Base-by-base conservation (phyloP, 1,140 invertebrate genomes). In the Thaumatotibia leucotreta region DNA sequence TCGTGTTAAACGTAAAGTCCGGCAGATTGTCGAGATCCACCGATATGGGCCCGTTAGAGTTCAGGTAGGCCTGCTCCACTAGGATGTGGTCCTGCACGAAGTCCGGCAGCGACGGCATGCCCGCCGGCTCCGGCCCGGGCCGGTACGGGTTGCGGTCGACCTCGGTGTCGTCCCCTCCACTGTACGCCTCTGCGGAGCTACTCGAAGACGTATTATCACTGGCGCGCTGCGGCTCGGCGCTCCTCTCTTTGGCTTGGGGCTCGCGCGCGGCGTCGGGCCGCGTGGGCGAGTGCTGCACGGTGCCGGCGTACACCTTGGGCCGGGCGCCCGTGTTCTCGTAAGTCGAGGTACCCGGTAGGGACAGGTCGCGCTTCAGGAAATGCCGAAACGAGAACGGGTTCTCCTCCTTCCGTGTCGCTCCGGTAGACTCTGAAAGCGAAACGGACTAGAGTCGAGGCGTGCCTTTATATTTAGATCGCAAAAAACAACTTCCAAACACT, bases 341-440 rank as follows among this genome's bases (percentile, higher is more conserved):
- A 4, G 89, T 91, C 0, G 85, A 86, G 70, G 86, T 88, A 29
- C 89, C 88, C 64, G 90, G 90, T 67, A 91, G 73, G 45, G 90
- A 91, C 22, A 91, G 72, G 65, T 93, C 93, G 65, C 92, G 86
- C 72, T 94, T 94, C 72, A 96, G 80, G 81, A 96, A 96, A 80
- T 96, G 95, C 81, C 96, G 95, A 78, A 97, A 96, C 33, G 96
- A 96, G 83, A 97, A 96, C 1, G 95, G 93, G 83, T 95, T 95
- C 58, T 95, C 95, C 74, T 95, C 95, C 73, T 93, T 92, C 62
- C 92, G 92, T 35, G 90, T 81, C 6, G 84, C 76, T 10, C 92
- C 91, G 67, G 84, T 84, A 17, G 82, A 82, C 75, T 91, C 92
- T 92, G 86, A 65, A 84, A 89, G 67, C 77, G 80, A 80, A 79